A percentile compares a stretch with the other conserved stretches of the same genome.
These are phyloP conservation scores for Dioctria linearis DNA, from an alignment of 2,888 invertebrate genomes.

Conservation along the genomic window DNA sequence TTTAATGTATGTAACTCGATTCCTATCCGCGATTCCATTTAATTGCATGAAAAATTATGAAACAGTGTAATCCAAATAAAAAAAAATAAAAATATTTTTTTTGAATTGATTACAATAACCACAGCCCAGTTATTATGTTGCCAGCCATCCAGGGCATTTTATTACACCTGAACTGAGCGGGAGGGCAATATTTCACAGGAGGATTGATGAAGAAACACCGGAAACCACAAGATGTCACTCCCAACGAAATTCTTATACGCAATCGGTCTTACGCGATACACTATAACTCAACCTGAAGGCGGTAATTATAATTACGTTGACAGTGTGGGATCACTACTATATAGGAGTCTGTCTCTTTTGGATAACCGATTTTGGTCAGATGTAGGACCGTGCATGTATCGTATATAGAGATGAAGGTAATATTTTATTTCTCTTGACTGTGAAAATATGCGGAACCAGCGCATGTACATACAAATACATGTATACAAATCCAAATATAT, in stretches of 20 bases:
- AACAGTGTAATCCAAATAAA: neutral
- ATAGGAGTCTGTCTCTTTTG: neutral
- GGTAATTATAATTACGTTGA: neutral
- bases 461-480: too few species aligned
- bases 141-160: slow-evolving; percentile 12
- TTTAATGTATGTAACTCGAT: neutral
- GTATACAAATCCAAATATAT: too few species aligned
- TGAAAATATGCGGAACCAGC: too few species aligned
- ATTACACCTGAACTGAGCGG: slow-evolving; percentile 27
- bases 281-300: neutral
- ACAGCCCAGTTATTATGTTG: slow-evolving; percentile 36
- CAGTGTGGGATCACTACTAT: slow-evolving; percentile 1
- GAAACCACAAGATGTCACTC: slow-evolving; percentile 45
- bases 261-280: neutral
- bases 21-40: neutral
- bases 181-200: neutral
- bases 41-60: slow-evolving; percentile 4
- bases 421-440: too few species aligned
- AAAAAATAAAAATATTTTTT: neutral
- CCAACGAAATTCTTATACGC: slow-evolving; percentile 19
- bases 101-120: slow-evolving; percentile 34
- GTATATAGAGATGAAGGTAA: too few species aligned
- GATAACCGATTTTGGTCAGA: neutral
- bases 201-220: slow-evolving; percentile 47
- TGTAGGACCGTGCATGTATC: neutral